A percentile compares a stretch with the other conserved stretches of the same genome.
These are phyloP conservation scores for Chydorus sphaericus DNA, from an alignment of 2,888 invertebrate species.

Conservation along the genomic window DNA sequence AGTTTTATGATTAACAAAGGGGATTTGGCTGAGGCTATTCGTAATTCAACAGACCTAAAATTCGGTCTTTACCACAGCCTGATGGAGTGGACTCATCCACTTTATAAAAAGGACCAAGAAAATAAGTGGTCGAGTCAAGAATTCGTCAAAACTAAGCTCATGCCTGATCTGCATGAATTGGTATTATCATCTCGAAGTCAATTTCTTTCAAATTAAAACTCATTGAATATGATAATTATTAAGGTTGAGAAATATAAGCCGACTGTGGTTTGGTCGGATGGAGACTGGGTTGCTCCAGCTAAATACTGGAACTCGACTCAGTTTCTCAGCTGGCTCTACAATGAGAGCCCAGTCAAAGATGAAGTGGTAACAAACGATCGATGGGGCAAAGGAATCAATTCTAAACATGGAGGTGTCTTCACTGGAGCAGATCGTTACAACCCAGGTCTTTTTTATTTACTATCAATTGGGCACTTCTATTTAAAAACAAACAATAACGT, in stretches of 20 bases:
- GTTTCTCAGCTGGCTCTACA: constrained; percentile 85
- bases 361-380: constrained; percentile 84
- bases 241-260: constrained; percentile 24
- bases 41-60: constrained; percentile 41
- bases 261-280: constrained; percentile 82
- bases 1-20: constrained; percentile 29
- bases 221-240: background rate
- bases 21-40: constrained; percentile 53
- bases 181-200: too few species aligned
- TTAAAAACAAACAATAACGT: too few species aligned
- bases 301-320: constrained; percentile 70
- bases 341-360: constrained; percentile 75
- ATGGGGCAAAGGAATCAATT: constrained; percentile 67
- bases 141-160: constrained; percentile 9
- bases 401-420: constrained; percentile 76
- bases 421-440: constrained; percentile 73
- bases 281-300: constrained; percentile 60
- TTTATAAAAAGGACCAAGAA: constrained; percentile 49
- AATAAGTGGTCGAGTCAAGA: constrained; percentile 12
- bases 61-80: constrained; percentile 77
- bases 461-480: too few species aligned
- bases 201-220: too few species aligned
- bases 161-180: constrained; percentile 14
- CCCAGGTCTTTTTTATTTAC: too few species aligned
- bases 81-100: constrained; percentile 76